These are phyloP conservation scores for Dermatemys mawii DNA, from an alignment of 2,113 vertebrate genomes.

Conservation along the genomic window DNA sequence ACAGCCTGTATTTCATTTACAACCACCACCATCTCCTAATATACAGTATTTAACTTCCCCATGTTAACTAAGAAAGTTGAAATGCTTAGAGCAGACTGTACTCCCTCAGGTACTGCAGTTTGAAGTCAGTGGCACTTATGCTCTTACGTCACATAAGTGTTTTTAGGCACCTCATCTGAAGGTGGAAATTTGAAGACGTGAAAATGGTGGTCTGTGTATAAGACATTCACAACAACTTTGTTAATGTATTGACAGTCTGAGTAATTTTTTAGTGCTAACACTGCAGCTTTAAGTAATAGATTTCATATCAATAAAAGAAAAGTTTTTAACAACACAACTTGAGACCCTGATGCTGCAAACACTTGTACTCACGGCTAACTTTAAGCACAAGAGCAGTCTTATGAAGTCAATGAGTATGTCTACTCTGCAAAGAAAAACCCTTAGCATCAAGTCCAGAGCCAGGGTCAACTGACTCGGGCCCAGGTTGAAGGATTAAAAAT, in stretches of 20 bases:
- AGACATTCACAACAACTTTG: background rate
- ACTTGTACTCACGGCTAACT: background rate
- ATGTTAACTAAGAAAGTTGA: background rate
- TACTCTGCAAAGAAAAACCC: background rate
- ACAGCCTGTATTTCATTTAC: background rate
- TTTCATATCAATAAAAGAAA: background rate
- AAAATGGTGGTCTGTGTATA: background rate
- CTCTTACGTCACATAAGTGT: background rate
- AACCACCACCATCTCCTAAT: background rate
- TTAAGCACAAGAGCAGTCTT: background rate
- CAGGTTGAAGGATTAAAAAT: background rate
- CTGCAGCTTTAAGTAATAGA: background rate
- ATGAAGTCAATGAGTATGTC: background rate
- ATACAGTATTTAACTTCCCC: background rate
- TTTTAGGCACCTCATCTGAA: background rate
- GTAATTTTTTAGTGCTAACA: background rate
- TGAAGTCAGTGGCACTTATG: background rate
- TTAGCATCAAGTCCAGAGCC: background rate
- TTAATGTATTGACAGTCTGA: background rate
- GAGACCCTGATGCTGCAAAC: background rate
- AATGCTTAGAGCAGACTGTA: background rate
- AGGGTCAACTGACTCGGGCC: no score
- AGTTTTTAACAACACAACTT: background rate
- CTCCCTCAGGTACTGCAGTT: background rate
- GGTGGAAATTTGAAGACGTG: background rate